phyloP scores from a whole-genome alignment of 2,113 vertebrate genomes.

The Podarcis raffonei region DNA sequence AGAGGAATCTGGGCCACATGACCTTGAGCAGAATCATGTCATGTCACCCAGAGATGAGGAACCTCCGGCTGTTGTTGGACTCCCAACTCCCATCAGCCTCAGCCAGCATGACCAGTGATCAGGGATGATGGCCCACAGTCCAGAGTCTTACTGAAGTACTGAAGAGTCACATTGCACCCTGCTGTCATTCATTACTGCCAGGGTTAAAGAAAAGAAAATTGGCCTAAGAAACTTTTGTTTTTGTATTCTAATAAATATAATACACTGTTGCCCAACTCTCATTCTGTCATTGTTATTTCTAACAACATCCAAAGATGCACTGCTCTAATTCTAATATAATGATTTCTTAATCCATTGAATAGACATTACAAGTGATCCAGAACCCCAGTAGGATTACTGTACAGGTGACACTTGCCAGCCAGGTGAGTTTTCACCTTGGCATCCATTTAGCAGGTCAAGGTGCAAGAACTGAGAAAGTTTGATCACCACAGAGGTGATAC shows the following conservation, averaged over 20 bases:
- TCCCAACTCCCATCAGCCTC: too few relatives aligned
- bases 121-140: too few relatives aligned
- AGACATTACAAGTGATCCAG: neutral
- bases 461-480: neutral
- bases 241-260: constrained; percentile 10
- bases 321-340: neutral
- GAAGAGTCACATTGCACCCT: neutral
- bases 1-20: neutral
- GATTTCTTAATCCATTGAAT: neutral
- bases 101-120: too few relatives aligned
- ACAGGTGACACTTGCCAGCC: neutral
- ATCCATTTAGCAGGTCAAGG: neutral
- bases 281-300: neutral
- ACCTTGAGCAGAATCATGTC: neutral
- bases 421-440: neutral
- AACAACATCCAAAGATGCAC: too few relatives aligned
- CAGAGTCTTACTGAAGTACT: too few relatives aligned
- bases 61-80: too few relatives aligned
- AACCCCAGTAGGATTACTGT: neutral
- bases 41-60: neutral
- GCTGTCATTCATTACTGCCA: neutral
- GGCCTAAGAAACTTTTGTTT: neutral
- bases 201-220: neutral
- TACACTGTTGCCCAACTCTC: neutral
- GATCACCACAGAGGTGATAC: neutral